Percentiles rank a stretch among this genome's conserved stretches.
Conservation (phyloP, 2,113 vertebrate species). For the Corvus hawaiiensis region DNA sequence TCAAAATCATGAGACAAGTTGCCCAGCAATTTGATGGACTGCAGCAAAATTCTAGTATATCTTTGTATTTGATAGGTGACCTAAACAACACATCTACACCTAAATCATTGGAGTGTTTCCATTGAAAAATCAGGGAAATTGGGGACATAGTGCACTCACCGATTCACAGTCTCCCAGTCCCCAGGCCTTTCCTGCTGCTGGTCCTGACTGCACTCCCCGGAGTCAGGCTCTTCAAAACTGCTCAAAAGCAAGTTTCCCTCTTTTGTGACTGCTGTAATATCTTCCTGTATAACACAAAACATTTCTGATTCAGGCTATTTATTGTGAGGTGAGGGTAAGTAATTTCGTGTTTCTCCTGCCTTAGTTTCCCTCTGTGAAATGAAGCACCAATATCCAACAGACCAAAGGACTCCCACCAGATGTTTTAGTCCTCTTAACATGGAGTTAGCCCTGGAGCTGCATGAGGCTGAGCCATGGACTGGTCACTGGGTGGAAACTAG, state of each 20-base stretch:
- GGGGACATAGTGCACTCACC: conserved; percentile 62
- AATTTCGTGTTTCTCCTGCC: neutral
- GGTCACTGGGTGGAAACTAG: neutral
- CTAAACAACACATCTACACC: neutral
- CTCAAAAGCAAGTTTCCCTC: conserved; percentile 86
- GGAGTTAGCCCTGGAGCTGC: neutral
- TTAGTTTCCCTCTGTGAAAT: neutral
- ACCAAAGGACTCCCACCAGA: neutral
- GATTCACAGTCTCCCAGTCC: conserved; percentile 91
- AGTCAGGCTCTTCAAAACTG: conserved; percentile 79
- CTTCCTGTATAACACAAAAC: conserved; percentile 73
- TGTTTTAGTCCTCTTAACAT: neutral
- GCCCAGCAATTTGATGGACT: neutral
- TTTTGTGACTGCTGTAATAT: conserved; percentile 87
- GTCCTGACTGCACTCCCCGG: conserved; percentile 67
- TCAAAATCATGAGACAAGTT: neutral
- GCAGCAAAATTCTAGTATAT: neutral
- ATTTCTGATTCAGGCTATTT: neutral
- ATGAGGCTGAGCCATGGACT: neutral
- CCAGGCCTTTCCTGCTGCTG: conserved; percentile 74
- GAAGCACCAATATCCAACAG: neutral
- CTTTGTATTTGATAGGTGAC: neutral
- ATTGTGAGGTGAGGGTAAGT: neutral
- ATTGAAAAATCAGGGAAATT: neutral
- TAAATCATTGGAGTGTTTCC: neutral